These are phyloP conservation scores for Megamerina dolium DNA, from an alignment of 2,888 invertebrate genomes.

Conservation along the genomic window DNA sequence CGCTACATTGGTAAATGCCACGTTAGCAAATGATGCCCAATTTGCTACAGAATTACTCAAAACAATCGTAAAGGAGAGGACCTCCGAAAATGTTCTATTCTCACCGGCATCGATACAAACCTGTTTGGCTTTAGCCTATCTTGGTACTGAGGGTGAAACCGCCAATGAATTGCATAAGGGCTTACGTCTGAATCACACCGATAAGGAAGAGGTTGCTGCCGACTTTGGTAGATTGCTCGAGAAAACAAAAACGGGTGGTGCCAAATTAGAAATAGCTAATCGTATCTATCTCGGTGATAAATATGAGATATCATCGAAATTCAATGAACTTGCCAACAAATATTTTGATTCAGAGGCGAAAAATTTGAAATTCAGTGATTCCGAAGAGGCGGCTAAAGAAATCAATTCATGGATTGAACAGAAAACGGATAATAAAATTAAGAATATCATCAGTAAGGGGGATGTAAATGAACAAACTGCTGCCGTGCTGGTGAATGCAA, in stretches of 20 bases:
- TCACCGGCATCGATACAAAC: slow-evolving; percentile 56
- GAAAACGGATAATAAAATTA: slow-evolving; percentile 79
- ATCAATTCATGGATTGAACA: slow-evolving; percentile 79
- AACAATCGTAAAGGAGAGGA: slow-evolving; percentile 13
- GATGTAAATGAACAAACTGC: too few relatives aligned
- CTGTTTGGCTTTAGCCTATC: slow-evolving; percentile 61
- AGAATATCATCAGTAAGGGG: too few relatives aligned
- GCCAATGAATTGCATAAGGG: slow-evolving; percentile 18
- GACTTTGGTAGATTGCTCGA: slow-evolving; percentile 19
- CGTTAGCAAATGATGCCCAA: too few relatives aligned
- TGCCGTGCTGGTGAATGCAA: too few relatives aligned
- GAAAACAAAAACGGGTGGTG: slow-evolving; percentile 9
- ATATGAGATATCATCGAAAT: slow-evolving; percentile 53
- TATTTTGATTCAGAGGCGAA: too few relatives aligned
- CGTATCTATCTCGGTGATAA: slow-evolving; percentile 59
- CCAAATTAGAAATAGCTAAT: slow-evolving; percentile 56
- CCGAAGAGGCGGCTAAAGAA: slow-evolving; percentile 49
- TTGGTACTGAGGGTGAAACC: slow-evolving; percentile 57
- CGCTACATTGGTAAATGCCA: too few relatives aligned
- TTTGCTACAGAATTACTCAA: slow-evolving; percentile 18
- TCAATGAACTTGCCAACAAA: slow-evolving; percentile 56
- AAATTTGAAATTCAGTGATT: slow-evolving; percentile 56
- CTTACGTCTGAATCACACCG: slow-evolving; percentile 13
- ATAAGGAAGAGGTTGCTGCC: slow-evolving; percentile 19
- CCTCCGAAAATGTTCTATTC: slow-evolving; percentile 22